Percentiles rank a stretch among this genome's conserved stretches.
phyloP scores from a whole-genome alignment of 2,888 invertebrate genomes.

The Lissonota sp. region DNA sequence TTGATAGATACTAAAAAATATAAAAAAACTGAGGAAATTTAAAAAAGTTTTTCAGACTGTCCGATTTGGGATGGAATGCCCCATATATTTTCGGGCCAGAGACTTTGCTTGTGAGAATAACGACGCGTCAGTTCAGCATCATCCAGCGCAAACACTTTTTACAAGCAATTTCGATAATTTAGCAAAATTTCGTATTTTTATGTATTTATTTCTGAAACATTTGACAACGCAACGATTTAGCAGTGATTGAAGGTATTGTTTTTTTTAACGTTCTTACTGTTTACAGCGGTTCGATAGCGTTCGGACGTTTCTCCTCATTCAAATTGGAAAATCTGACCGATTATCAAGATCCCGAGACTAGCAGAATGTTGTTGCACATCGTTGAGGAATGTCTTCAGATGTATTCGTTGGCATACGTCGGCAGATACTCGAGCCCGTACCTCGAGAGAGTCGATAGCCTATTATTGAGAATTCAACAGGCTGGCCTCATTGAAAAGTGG shows the following conservation, averaged over 20 bases:
- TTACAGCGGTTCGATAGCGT: conserved; percentile 48
- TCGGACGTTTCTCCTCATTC: conserved; percentile 64
- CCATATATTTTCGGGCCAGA: too few species aligned
- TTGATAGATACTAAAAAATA: too few species aligned
- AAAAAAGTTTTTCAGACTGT: too few species aligned
- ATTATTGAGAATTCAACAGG: conserved; percentile 67
- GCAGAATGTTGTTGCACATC: conserved; percentile 66
- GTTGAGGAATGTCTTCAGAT: conserved; percentile 70
- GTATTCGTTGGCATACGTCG: conserved; percentile 69
- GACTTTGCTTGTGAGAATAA: too few species aligned
- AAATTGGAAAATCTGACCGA: conserved; percentile 57
- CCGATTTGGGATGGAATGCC: too few species aligned
- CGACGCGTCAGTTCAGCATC: too few species aligned
- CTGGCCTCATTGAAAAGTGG: conserved; percentile 71
- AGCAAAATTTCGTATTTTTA: not conserved
- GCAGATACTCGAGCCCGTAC: conserved; percentile 67
- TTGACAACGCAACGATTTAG: not conserved
- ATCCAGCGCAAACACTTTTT: too few species aligned
- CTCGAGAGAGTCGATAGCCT: conserved; percentile 67
- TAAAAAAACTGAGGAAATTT: too few species aligned
- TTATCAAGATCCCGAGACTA: conserved; percentile 68
- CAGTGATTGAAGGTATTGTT: not conserved
- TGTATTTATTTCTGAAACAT: not conserved
- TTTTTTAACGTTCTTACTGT: not conserved
- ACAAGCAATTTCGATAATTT: too few species aligned